Percentiles rank a stretch among this genome's conserved stretches.
Evolutionary conservation across 2,888 invertebrate species (phyloP).

Genomic region (Aporophyla nigra): DNA sequence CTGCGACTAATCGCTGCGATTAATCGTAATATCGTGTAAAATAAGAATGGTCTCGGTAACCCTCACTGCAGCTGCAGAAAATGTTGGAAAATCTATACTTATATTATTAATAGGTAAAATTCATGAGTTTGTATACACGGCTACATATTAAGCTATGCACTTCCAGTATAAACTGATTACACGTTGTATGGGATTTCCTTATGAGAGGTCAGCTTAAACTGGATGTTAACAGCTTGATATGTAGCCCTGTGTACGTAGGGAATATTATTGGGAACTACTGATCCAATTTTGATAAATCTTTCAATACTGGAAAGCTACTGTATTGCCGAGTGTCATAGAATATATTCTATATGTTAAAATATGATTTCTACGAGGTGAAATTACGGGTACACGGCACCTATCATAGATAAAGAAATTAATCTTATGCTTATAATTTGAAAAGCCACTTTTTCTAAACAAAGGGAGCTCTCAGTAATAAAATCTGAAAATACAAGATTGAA

Average conservation of each 20-base stretch:
- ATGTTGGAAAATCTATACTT: too few species aligned
- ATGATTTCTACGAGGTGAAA: not conserved
- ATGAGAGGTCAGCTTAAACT: too few species aligned
- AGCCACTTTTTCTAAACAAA: not conserved
- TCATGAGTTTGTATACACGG: too few species aligned
- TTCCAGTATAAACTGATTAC: too few species aligned
- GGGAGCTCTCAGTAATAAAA: not conserved
- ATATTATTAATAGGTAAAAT: too few species aligned
- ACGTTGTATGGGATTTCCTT: too few species aligned
- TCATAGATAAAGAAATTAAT: not conserved
- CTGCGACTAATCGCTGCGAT: conserved; percentile 31
- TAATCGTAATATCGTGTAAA: not conserved
- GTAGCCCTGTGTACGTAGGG: not conserved
- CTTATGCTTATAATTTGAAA: not conserved
- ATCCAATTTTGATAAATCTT: not conserved
- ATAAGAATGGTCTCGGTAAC: not conserved
- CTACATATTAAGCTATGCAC: too few species aligned
- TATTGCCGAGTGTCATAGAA: not conserved
- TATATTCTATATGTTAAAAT: not conserved
- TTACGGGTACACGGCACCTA: too few species aligned
- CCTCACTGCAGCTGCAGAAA: not conserved
- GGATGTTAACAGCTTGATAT: too few species aligned
- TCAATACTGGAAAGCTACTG: not conserved
- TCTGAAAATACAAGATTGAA: not conserved
- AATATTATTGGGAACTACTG: not conserved